These are phyloP conservation scores for Cynopterus brachyotis DNA, from an alignment of 2,113 vertebrate genomes.

Conservation along the genomic window DNA sequence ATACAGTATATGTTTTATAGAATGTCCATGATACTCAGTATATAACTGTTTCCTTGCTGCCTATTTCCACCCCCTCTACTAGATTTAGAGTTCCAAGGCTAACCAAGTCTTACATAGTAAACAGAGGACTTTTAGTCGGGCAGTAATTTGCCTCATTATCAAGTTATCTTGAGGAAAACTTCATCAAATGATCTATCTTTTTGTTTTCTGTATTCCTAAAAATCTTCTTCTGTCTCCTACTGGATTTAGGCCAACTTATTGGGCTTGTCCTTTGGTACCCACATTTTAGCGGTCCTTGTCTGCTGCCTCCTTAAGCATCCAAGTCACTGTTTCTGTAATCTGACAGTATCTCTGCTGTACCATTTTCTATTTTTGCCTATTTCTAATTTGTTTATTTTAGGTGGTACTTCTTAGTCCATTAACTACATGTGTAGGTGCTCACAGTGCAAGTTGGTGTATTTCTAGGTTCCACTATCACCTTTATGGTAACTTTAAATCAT, in stretches of 20 bases:
- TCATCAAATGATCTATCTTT: not conserved
- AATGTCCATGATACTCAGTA: not conserved
- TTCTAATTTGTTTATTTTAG: slow-evolving; percentile 3
- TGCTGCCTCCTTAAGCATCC: not conserved
- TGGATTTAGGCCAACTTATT: not conserved
- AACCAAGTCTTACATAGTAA: not conserved
- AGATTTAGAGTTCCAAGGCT: not conserved
- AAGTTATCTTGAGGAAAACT: not conserved
- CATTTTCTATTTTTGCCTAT: not conserved
- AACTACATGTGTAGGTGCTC: not conserved
- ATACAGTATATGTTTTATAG: not conserved
- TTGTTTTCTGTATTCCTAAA: not conserved
- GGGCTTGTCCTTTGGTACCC: not conserved
- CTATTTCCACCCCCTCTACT: not conserved
- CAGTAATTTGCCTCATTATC: not conserved
- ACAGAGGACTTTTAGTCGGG: not conserved
- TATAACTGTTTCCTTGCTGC: not conserved
- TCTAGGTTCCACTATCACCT: not conserved
- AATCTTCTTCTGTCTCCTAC: not conserved
- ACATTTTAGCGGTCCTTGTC: not conserved
- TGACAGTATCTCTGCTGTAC: not conserved
- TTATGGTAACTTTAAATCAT: not conserved
- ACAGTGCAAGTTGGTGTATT: not conserved
- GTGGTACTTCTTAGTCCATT: not conserved
- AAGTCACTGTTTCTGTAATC: not conserved